Evolutionary conservation across 2,797 vertebrate genomes (phyloP).

Genomic region (Lophius americanus): DNA sequence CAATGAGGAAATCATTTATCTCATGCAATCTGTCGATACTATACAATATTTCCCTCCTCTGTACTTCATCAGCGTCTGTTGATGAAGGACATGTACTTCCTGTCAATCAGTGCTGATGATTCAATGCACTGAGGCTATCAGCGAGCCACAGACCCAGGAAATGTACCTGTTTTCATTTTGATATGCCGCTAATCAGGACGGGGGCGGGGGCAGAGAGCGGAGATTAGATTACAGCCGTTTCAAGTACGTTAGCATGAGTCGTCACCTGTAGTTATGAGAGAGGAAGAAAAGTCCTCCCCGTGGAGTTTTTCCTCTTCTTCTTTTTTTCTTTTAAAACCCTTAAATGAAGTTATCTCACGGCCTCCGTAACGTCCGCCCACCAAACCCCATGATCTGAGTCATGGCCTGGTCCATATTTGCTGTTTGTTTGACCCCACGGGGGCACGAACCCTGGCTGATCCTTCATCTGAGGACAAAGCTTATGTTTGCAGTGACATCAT

Average conservation of each 20-base stretch:
- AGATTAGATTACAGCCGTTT: slow-evolving; percentile 41
- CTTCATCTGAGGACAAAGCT: slow-evolving; percentile 82
- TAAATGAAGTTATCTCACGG: slow-evolving; percentile 32
- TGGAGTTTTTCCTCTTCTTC: not conserved
- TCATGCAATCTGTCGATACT: not conserved
- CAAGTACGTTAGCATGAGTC: not conserved
- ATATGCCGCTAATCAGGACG: slow-evolving; percentile 35
- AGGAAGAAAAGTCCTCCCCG: not conserved
- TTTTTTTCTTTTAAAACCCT: slow-evolving; percentile 4
- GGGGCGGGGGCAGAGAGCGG: slow-evolving; percentile 1
- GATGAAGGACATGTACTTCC: not conserved
- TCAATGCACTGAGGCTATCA: slow-evolving; percentile 2
- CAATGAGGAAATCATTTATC: too few relatives aligned
- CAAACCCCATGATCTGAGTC: slow-evolving; percentile 55
- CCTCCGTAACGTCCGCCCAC: slow-evolving; percentile 55
- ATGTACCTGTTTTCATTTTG: slow-evolving; percentile 57
- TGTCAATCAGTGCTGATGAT: slow-evolving; percentile 15
- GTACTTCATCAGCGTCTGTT: too few relatives aligned
- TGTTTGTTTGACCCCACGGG: slow-evolving; percentile 78
- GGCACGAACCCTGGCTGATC: slow-evolving; percentile 74
- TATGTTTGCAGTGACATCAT: slow-evolving; percentile 82
- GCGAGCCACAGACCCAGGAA: slow-evolving; percentile 26
- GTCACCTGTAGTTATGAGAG: not conserved
- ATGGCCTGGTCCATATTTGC: slow-evolving; percentile 71
- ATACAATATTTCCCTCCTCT: not conserved